Percentiles rank a stretch among this genome's conserved stretches.
These are phyloP conservation scores for Lagria hirta DNA, from an alignment of 2,888 invertebrate species.

Conservation along the genomic window DNA sequence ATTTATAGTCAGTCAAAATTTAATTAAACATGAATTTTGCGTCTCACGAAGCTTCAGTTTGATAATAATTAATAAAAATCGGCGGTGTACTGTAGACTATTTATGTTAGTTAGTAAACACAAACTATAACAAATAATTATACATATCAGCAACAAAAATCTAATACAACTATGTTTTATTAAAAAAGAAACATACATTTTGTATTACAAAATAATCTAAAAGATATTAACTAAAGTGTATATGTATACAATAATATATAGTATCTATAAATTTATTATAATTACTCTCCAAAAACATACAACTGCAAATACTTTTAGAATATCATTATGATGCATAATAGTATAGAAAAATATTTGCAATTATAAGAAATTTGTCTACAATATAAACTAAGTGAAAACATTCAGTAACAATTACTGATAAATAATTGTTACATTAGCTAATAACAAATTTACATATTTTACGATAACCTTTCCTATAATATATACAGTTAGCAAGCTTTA, in stretches of 20 bases:
- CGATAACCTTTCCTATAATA: constrained; percentile 17
- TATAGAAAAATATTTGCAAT: constrained; percentile 30
- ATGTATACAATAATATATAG: constrained; percentile 29
- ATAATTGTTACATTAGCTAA: constrained; percentile 23
- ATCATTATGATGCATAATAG: constrained; percentile 21
- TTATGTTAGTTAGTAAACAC: too few species aligned
- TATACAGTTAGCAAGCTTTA: constrained; percentile 23
- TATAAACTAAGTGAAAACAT: constrained; percentile 24
- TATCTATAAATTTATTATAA: constrained; percentile 30
- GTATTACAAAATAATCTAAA: constrained; percentile 40
- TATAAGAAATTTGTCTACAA: constrained; percentile 23
- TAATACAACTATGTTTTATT: constrained; percentile 38
- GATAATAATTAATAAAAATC: too few species aligned
- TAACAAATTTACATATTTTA: constrained; percentile 27
- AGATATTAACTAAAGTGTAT: constrained; percentile 34
- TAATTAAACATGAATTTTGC: too few species aligned
- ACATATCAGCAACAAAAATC: constrained; percentile 5
- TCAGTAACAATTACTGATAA: constrained; percentile 22
- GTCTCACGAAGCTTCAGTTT: too few species aligned
- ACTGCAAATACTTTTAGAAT: constrained; percentile 26
- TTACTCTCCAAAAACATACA: constrained; percentile 26
- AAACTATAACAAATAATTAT: too few species aligned
- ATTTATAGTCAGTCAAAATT: too few species aligned
- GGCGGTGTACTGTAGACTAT: too few species aligned
- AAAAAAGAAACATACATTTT: constrained; percentile 37